These are phyloP conservation scores for Propsilocerus akamusi DNA, from an alignment of 1,140 invertebrate genomes.

Conservation along the genomic window DNA sequence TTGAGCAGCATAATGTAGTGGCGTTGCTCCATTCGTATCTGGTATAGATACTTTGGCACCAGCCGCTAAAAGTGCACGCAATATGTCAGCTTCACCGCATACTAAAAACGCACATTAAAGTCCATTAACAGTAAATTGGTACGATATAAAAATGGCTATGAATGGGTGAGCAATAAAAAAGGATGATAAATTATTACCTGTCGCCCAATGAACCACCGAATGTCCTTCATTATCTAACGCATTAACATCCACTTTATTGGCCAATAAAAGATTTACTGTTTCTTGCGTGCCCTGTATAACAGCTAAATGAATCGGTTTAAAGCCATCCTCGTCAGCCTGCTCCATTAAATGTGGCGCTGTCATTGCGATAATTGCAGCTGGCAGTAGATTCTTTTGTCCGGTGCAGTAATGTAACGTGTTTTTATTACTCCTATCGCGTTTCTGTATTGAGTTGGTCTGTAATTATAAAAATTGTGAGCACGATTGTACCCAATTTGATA, in stretches of 20 bases:
- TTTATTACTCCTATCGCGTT: constrained; percentile 64
- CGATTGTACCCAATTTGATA: too few relatives aligned
- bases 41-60: constrained; percentile 69
- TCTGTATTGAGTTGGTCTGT: constrained; percentile 37
- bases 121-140: not conserved
- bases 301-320: constrained; percentile 81
- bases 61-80: constrained; percentile 64
- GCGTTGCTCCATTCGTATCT: constrained; percentile 86
- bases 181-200: constrained; percentile 40
- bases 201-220: constrained; percentile 95
- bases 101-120: constrained; percentile 37
- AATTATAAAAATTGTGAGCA: too few relatives aligned
- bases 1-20: constrained; percentile 93
- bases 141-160: not conserved
- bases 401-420: constrained; percentile 85
- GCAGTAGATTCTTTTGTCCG: constrained; percentile 38
- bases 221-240: constrained; percentile 84
- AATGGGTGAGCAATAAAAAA: not conserved
- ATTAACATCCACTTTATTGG: constrained; percentile 70
- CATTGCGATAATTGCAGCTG: constrained; percentile 37
- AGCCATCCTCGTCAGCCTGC: constrained; percentile 76
- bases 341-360: constrained; percentile 61
- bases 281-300: constrained; percentile 78
- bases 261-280: constrained; percentile 59
- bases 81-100: constrained; percentile 72